These are phyloP conservation scores for Anhinga rufa DNA, from an alignment of 2,113 vertebrate genomes.

Conservation along the genomic window DNA sequence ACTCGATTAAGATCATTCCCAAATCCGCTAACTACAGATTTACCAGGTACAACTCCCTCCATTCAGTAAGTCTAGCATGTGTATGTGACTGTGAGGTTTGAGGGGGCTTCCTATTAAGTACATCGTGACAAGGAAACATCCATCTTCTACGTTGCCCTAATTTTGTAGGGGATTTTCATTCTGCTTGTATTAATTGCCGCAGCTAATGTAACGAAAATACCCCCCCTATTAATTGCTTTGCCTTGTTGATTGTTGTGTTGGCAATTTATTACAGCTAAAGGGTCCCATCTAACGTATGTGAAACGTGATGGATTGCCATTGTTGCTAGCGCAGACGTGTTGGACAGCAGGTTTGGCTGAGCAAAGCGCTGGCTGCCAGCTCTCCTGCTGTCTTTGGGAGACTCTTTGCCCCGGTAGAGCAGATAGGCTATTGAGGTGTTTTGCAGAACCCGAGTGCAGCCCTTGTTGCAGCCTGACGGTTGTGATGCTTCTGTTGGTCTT, in stretches of 20 bases:
- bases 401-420: background rate
- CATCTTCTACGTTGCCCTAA: background rate
- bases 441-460: background rate
- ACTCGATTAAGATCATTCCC: background rate
- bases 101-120: background rate
- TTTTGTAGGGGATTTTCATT: background rate
- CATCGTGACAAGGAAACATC: background rate
- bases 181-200: background rate
- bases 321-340: background rate
- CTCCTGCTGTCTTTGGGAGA: background rate
- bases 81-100: background rate
- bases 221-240: background rate
- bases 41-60: constrained; percentile 31
- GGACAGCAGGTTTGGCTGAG: background rate
- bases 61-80: background rate
- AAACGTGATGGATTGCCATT: background rate
- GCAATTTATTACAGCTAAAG: background rate
- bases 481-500: background rate
- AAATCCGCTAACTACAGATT: constrained; percentile 8
- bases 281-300: background rate
- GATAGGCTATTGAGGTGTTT: background rate
- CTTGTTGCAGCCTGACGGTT: background rate
- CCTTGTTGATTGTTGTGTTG: background rate
- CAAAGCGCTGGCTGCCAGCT: background rate
- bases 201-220: background rate